A percentile compares a stretch with the other conserved stretches of the same genome.
These are phyloP conservation scores for Priocnemis perturbator DNA, from an alignment of 2,888 invertebrate genomes.

Conservation along the genomic window DNA sequence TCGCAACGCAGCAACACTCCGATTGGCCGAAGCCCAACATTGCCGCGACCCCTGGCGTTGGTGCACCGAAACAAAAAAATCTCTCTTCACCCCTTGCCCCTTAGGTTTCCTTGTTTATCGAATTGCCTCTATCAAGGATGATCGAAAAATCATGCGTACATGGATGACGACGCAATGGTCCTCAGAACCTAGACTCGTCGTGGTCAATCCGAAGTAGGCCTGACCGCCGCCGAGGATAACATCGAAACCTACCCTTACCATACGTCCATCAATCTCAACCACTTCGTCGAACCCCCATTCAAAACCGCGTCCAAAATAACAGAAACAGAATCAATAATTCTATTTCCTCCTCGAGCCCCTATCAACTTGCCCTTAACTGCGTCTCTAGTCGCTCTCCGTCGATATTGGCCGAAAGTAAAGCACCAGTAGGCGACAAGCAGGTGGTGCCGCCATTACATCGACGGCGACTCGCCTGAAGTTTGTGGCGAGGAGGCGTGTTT, in stretches of 20 bases:
- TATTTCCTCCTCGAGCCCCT: background rate
- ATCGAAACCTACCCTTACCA: too few species aligned
- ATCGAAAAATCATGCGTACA: constrained; percentile 2
- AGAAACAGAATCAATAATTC: background rate
- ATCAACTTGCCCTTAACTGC: too few species aligned
- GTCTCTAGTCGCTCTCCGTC: constrained; percentile 24
- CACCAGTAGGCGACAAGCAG: constrained; percentile 23
- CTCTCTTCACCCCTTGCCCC: constrained; percentile 15
- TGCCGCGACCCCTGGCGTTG: constrained; percentile 30
- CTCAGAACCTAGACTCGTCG: too few species aligned
- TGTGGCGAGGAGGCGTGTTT: constrained; percentile 27
- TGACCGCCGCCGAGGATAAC: too few species aligned
- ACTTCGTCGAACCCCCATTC: too few species aligned
- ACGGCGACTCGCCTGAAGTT: constrained; percentile 33
- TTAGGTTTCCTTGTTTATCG: constrained; percentile 23
- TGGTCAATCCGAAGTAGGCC: too few species aligned
- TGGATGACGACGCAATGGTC: background rate
- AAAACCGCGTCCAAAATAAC: too few species aligned
- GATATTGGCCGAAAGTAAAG: constrained; percentile 29
- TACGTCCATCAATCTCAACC: too few species aligned
- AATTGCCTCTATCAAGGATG: constrained; percentile 23
- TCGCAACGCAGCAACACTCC: constrained; percentile 40
- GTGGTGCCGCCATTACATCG: constrained; percentile 43
- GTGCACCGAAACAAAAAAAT: constrained; percentile 30
- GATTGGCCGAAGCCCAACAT: constrained; percentile 48